These are phyloP conservation scores for Ochropacha duplaris DNA, from an alignment of 2,888 invertebrate species.

Conservation along the genomic window DNA sequence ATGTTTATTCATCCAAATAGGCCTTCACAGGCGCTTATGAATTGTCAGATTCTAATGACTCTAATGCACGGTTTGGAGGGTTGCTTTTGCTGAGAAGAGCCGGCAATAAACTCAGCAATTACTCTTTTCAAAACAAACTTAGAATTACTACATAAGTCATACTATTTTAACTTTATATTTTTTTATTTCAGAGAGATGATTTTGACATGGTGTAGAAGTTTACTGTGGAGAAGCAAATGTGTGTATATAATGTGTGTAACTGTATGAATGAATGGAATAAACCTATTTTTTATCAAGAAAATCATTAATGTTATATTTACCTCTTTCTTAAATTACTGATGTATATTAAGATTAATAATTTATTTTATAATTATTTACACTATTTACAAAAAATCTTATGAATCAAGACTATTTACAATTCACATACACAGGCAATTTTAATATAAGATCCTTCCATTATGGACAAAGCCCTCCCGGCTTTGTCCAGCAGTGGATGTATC, in stretches of 20 bases:
- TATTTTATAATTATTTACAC: background rate
- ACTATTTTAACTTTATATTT: background rate
- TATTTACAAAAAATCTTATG: background rate
- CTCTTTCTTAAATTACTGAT: background rate
- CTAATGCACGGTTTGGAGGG: no score
- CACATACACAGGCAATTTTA: no score
- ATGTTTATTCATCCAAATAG: no score
- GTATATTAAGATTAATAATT: background rate
- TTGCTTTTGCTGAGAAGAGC: no score
- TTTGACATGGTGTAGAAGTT: conserved; percentile 69
- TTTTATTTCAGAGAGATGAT: conserved; percentile 81
- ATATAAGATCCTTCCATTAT: no score
- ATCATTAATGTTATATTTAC: background rate
- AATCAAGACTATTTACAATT: background rate
- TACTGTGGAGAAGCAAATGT: background rate
- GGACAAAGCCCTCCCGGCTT: no score
- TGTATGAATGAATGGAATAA: background rate
- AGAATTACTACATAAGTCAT: no score
- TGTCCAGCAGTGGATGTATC: no score
- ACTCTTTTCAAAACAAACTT: no score
- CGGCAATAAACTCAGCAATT: no score
- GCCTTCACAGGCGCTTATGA: no score
- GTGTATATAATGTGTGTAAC: background rate
- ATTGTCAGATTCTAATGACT: no score
- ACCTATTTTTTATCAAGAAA: background rate